A percentile compares a stretch with the other conserved stretches of the same genome.
Conservation (phyloP, 2,113 vertebrate species). For the Perccottus glenii region DNA sequence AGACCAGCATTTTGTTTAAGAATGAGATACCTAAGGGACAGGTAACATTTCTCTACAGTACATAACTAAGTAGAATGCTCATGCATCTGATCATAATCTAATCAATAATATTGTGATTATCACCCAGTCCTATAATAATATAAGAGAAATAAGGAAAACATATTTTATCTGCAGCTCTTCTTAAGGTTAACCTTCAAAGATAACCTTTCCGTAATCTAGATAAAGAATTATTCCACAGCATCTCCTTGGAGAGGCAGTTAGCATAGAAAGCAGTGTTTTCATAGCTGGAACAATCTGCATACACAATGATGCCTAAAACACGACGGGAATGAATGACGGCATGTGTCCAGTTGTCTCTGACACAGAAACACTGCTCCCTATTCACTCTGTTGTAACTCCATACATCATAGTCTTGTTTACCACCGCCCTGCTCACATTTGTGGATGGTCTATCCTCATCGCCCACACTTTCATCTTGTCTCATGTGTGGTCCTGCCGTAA, state of each 20-base stretch:
- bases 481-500: conserved; percentile 63
- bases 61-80: too few species aligned
- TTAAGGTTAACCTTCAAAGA: conserved; percentile 35
- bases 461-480: conserved; percentile 33
- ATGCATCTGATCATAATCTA: too few species aligned
- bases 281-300: conserved; percentile 62
- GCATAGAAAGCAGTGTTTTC: conserved; percentile 40
- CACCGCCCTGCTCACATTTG: not conserved
- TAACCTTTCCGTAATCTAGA: conserved; percentile 42
- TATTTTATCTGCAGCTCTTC: not conserved
- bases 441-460: conserved; percentile 3
- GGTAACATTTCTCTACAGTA: too few species aligned
- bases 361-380: not conserved
- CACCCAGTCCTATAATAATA: too few species aligned
- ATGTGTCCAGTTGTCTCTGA: conserved; percentile 5
- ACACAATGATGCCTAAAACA: conserved; percentile 18
- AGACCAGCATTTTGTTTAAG: too few species aligned
- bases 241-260: conserved; percentile 42
- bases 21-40: too few species aligned
- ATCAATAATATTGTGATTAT: too few species aligned
- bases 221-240: conserved; percentile 31
- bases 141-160: not conserved
- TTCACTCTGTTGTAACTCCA: not conserved
- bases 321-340: not conserved
- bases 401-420: conserved; percentile 10